Evolutionary conservation across 1,140 invertebrate genomes (phyloP), one percentile per base, ranked within the genome.

Genomic region (Samia ricini): DNA sequence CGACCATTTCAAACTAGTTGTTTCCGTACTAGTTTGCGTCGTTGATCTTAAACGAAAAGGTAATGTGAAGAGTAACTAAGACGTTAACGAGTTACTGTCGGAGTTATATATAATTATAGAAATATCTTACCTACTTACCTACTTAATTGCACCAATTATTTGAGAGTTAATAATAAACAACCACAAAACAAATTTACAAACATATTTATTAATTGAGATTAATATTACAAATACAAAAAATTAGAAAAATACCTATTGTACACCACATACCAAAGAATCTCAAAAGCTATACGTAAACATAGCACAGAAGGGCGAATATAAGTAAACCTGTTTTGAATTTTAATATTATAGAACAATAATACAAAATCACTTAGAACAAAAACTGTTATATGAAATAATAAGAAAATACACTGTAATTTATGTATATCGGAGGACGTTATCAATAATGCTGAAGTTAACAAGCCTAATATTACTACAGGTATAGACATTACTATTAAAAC

Each of bases 401-500:
- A 63, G 23, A 63, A 67, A 5, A 67, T 12, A 8, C 60, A 51
- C n/a, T 56, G 26, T 18, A 12, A 51, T 29, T 56, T 56, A 18
- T 51, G 49, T 18, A 67, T 24, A 56, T 58, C 50, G 20, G 51
- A 33, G 19, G 36, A 51, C n/a, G 19, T 20, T 4, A 54, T n/a
- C n/a, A 63, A 42, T n/a, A 62, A 60, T 26, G 29, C 54, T 24
- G 48, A 24, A 19, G 60, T 10, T 29, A 61, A 56, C 15, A 62
- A 29, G n/a, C 42, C 8, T 36, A 57, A 42, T 8, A 61, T 54
- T 2, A 51, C 20, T 8, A 62, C 2, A 26, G 64, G 49, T 4
- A 62, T 56, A 33, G 49, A 59, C 64, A 66, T 66, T 21, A 62
- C 55, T 23, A 66, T 49, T 6, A 66, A 23, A 50, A 66, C 23